Conservation (phyloP, 2,888 invertebrate species). For the Pandemis heparana region DNA sequence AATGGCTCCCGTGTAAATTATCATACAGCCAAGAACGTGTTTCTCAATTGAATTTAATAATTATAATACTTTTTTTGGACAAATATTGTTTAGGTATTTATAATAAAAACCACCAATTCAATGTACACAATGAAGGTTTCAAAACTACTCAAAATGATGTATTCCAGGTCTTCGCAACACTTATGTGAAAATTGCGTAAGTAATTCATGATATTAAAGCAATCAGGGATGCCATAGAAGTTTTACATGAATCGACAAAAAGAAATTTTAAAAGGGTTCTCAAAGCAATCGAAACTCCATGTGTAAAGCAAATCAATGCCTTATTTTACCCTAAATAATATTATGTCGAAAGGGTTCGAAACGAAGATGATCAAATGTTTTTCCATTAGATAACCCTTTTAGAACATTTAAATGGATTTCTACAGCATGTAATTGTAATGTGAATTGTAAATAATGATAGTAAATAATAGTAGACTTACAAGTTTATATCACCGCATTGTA, state of each 20-base stretch:
- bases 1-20: not conserved
- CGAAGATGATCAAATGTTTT: not conserved
- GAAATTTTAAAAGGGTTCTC: slow-evolving; percentile 10
- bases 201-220: too few relatives aligned
- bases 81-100: too few relatives aligned
- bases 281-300: slow-evolving; percentile 12
- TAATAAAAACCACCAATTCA: too few relatives aligned
- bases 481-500: slow-evolving; percentile 77
- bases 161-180: too few relatives aligned
- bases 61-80: too few relatives aligned
- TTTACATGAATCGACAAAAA: not conserved
- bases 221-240: not conserved
- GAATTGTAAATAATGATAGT: slow-evolving; percentile 67
- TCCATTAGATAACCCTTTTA: not conserved
- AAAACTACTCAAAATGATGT: too few relatives aligned
- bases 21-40: not conserved
- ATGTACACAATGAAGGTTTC: too few relatives aligned
- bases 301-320: not conserved
- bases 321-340: not conserved
- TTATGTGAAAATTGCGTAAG: too few relatives aligned
- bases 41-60: too few relatives aligned
- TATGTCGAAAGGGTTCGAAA: not conserved
- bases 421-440: slow-evolving; percentile 56
- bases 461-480: slow-evolving; percentile 66
- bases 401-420: slow-evolving; percentile 19